Percentiles rank a stretch among this genome's conserved stretches.
Conservation (phyloP, 1,140 invertebrate genomes). For the Pogonomyrmex barbatus region DNA sequence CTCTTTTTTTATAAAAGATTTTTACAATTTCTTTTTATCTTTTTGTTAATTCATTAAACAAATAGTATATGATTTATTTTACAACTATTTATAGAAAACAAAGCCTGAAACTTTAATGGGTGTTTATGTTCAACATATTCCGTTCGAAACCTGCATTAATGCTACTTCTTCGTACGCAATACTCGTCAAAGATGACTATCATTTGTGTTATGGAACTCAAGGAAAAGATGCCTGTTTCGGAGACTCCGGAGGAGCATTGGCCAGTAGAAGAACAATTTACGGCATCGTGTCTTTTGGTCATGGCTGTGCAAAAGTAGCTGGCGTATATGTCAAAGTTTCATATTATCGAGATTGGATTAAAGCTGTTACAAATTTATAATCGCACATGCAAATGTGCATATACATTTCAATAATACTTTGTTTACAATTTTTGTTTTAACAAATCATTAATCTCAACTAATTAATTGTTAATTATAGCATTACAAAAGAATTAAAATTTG, state of each 20-base stretch:
- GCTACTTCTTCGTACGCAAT: conserved; percentile 36
- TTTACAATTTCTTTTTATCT: neutral
- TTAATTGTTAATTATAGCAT: neutral
- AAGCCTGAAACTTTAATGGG: conserved; percentile 47
- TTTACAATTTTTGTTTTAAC: neutral
- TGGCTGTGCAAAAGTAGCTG: conserved; percentile 61
- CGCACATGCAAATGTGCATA: neutral
- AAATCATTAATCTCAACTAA: neutral
- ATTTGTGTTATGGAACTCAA: conserved; percentile 73
- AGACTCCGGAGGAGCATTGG: conserved; percentile 77
- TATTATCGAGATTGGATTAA: conserved; percentile 74
- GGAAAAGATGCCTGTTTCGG: conserved; percentile 74
- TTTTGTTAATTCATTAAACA: neutral
- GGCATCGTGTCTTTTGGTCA: conserved; percentile 77
- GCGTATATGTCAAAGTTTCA: conserved; percentile 70
- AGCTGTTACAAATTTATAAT: conserved; percentile 57
- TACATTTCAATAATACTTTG: neutral
- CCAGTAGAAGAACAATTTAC: conserved; percentile 66
- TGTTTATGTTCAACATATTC: conserved; percentile 42
- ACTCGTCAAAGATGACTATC: conserved; percentile 58
- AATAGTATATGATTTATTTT: neutral
- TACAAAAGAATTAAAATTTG: neutral
- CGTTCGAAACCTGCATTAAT: conserved; percentile 59
- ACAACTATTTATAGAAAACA: conserved; percentile 30
- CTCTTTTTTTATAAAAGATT: too few species aligned